Evolutionary conservation across 2,888 invertebrate species (phyloP), one percentile per base, ranked within the genome.

Genomic region (Notocelia uddmanniana): DNA sequence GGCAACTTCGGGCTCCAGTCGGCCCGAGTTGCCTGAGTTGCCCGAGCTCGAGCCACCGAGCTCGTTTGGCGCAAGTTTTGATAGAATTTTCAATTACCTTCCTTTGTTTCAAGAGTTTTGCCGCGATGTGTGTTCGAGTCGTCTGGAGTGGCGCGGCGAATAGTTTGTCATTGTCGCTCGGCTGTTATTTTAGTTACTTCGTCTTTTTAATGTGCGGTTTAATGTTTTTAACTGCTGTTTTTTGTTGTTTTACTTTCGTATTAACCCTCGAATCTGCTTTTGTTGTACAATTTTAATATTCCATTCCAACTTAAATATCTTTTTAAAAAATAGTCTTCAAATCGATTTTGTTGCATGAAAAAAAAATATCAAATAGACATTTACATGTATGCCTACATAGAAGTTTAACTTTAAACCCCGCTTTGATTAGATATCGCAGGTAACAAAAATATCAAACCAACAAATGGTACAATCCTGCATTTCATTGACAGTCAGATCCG

Each of bases 1-100:
- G 76, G 78, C 84, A 83, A 85, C 82, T 88, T 86, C 77, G 80
- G 83, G 82, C 83, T 80, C 55, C 50, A 68, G 58, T 57, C 57
- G 59, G 74, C 55, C 66, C 54, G 71, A 69, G 68, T 69, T 67
- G 68, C 71, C 63, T 55, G 64, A 37, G 62, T 67, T 37, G 73
- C 69, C 57, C 62, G 68, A 57, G 68, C 74, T 55, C 73, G 75
- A 74, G 68, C 74, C 74, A 74, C 74, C 76, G 75, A 75, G 78
- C 80, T 78, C 89, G 90, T 88, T 89, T 86, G 84, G 84, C 83
- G 86, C 85, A 93, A 93, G 92, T 92, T 93, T 93, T 92, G 91
- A 93, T 92, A 92, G 92, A 92, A 92, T 92, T 93, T 93, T 93
- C 92, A 93, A 92, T 92, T 92, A 92, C 91, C 91, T 88, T 89